Conservation (phyloP, 1,140 invertebrate species). For the Delia radicum region DNA sequence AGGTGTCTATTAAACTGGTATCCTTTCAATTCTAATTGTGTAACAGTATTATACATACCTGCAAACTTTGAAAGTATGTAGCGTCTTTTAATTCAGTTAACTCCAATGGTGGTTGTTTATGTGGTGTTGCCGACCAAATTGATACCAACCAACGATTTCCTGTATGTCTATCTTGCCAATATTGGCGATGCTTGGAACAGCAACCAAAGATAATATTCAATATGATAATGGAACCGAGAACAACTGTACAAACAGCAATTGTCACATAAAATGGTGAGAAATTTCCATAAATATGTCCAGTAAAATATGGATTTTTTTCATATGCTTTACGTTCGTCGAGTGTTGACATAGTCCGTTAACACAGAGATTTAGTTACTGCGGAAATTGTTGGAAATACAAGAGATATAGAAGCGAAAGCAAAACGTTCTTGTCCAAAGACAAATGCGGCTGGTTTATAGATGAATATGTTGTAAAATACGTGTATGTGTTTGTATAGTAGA, state of each 20-base stretch:
- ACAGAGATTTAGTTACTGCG: no score
- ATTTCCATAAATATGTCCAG: conserved; percentile 64
- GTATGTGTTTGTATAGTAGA: no score
- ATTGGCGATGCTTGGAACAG: conserved; percentile 74
- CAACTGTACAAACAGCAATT: conserved; percentile 72
- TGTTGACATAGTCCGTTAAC: conserved; percentile 60
- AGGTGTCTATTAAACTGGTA: no score
- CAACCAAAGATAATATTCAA: conserved; percentile 76
- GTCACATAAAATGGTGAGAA: conserved; percentile 76
- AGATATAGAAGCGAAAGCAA: no score
- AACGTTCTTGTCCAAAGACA: no score
- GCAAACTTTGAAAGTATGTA: conserved; percentile 47
- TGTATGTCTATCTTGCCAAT: conserved; percentile 81
- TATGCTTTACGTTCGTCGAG: conserved; percentile 67
- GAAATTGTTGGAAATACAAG: no score
- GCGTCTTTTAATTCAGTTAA: conserved; percentile 69
- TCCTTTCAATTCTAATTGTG: no score
- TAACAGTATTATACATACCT: conserved; percentile 37
- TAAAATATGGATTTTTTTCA: conserved; percentile 67
- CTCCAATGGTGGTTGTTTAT: conserved; percentile 80
- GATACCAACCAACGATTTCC: conserved; percentile 82
- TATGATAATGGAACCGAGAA: conserved; percentile 68
- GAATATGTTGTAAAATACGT: no score
- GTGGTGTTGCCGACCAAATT: conserved; percentile 78
- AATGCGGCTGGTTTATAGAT: no score